Evolutionary conservation across 2,113 vertebrate genomes (phyloP), one percentile per base, ranked within the genome.

Genomic region (Rhizomys pruinosus): DNA sequence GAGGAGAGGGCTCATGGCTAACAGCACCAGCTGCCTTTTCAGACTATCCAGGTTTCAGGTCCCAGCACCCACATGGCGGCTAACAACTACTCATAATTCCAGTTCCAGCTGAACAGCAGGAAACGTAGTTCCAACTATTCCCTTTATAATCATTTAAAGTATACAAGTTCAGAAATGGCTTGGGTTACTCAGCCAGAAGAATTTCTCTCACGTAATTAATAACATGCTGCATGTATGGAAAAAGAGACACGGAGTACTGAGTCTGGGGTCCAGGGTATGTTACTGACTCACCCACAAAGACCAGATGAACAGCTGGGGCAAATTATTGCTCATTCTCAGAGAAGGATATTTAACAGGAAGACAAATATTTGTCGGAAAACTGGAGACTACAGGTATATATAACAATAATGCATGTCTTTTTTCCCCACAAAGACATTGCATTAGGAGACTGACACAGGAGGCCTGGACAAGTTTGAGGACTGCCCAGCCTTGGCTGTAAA

Each of bases 281-380:
- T 71, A 55, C 10, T 39, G 79, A 64, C 16, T 55, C 13, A 64
- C 0, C 44, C 87, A 16, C 42, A 78, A 85, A 39, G 15, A 64
- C 0, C 61, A 42, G 29, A 55, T 37, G 22, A 84, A 23, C 59
- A 19, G 74, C 44, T 7, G 37, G 16, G 32, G 37, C 34, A 94
- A 73, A 78, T n/a, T 8, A 87, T 59, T 17, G 66, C 78, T 90
- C 42, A 23, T 39, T 82, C 44, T 93, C 88, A 81, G 39, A 44
- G 11, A 73, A 85, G 3, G 32, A 69, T 27, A 59, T 68, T 76
- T 55, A 73, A 63, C 23, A 91, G 16, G 71, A 85, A 42, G 52
- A 76, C 3, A 89, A 86, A 73, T 44, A 66, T 57, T 72, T 69
- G 84, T 73, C 32, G 57, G 42, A 76, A 82, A 91, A 93, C 69